A percentile compares a stretch with the other conserved stretches of the same genome.
Conservation (phyloP, 2,888 invertebrate genomes). For the Drosophila flavopinicola region DNA sequence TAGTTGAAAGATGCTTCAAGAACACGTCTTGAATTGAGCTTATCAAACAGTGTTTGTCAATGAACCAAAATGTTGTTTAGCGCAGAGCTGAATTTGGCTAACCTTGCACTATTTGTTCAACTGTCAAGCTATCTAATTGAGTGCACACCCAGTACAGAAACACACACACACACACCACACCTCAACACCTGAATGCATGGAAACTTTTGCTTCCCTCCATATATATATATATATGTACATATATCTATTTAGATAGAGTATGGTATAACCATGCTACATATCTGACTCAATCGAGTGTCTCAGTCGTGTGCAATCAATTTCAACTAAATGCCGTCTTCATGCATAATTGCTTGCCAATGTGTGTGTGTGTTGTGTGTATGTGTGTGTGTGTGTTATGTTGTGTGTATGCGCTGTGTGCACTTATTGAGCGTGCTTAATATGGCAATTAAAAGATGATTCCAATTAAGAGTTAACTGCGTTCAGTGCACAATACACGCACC, state of each 20-base stretch:
- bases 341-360: constrained; percentile 62
- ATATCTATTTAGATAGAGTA: not conserved
- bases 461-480: constrained; percentile 62
- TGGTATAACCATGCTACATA: constrained; percentile 13
- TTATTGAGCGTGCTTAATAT: constrained; percentile 66
- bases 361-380: constrained; percentile 8
- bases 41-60: constrained; percentile 41
- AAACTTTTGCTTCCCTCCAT: not conserved
- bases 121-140: constrained; percentile 63
- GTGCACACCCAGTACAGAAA: constrained; percentile 33
- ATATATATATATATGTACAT: not conserved
- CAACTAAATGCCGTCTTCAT: constrained; percentile 70
- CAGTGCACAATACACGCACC: constrained; percentile 21
- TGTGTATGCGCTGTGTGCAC: constrained; percentile 17
- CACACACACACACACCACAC: constrained; percentile 22
- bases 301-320: constrained; percentile 69
- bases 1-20: not conserved
- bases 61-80: constrained; percentile 41
- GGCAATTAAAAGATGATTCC: constrained; percentile 77
- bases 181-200: constrained; percentile 40
- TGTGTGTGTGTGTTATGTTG: constrained; percentile 1
- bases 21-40: not conserved
- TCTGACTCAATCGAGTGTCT: constrained; percentile 46
- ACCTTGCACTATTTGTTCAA: constrained; percentile 53
- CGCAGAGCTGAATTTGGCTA: constrained; percentile 46